A percentile compares a stretch with the other conserved stretches of the same genome.
These are phyloP conservation scores for Clupea harengus DNA, from an alignment of 2,113 vertebrate species.

Conservation along the genomic window DNA sequence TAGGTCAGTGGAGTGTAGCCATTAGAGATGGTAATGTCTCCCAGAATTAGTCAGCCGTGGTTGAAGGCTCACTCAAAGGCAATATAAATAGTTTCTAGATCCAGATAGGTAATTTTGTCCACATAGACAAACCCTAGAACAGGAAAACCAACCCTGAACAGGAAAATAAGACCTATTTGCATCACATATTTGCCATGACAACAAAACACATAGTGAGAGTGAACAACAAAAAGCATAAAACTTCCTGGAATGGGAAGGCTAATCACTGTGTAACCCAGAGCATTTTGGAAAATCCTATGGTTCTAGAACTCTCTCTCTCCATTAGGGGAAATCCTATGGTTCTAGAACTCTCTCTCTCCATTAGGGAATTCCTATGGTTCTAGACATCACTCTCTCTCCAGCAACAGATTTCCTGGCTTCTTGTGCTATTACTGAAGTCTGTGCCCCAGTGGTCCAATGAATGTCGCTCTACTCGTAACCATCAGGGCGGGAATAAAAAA, in stretches of 20 bases:
- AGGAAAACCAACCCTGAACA: no score
- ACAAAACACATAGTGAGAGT: no score
- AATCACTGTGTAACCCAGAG: neutral
- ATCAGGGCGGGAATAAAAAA: conserved; percentile 31
- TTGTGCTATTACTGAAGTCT: neutral
- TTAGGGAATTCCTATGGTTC: neutral
- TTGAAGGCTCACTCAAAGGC: neutral
- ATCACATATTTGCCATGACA: no score
- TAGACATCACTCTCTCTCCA: neutral
- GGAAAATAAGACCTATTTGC: neutral
- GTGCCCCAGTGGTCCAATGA: neutral
- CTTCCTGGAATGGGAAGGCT: neutral
- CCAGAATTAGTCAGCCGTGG: neutral
- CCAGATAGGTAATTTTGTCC: no score
- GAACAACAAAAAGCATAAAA: neutral
- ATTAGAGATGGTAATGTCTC: neutral
- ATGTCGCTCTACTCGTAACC: conserved; percentile 38
- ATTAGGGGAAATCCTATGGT: no score
- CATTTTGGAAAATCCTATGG: no score
- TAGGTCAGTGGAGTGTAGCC: neutral
- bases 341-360: neutral
- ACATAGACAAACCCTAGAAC: no score
- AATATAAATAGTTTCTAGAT: neutral
- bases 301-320: no score
- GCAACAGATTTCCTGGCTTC: neutral